phyloP scores from a whole-genome alignment of 1,140 invertebrate species.

The Drosophila kikkawai region DNA sequence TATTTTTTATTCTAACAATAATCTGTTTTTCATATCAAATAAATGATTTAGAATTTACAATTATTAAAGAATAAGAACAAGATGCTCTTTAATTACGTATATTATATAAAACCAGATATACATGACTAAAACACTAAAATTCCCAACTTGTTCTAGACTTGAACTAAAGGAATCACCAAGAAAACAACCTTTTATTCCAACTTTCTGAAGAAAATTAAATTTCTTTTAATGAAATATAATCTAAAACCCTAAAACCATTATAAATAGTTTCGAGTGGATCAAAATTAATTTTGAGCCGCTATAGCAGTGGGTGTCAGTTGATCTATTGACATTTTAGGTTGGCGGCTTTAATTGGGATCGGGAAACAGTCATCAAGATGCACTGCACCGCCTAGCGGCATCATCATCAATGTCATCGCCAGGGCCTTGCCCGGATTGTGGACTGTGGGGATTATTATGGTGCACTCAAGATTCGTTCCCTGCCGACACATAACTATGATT shows the following conservation, averaged over 20 bases:
- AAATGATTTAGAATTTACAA: too few relatives aligned
- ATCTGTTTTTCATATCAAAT: too few relatives aligned
- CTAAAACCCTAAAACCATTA: background rate
- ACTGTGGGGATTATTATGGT: constrained; percentile 24
- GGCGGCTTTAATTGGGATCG: constrained; percentile 63
- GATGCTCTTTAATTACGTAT: background rate
- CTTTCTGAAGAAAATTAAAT: too few relatives aligned
- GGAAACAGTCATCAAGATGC: constrained; percentile 42
- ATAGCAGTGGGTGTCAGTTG: constrained; percentile 50
- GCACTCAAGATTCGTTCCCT: constrained; percentile 30
- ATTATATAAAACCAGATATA: background rate
- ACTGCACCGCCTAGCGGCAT: constrained; percentile 23
- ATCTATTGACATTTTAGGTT: constrained; percentile 75
- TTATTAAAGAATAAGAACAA: background rate
- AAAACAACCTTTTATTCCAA: background rate
- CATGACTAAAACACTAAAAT: background rate
- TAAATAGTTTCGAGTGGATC: constrained; percentile 5
- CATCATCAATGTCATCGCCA: constrained; percentile 24
- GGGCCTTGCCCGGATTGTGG: constrained; percentile 19
- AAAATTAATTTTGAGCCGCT: constrained; percentile 53
- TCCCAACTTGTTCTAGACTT: background rate
- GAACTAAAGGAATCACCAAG: background rate
- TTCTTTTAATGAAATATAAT: background rate
- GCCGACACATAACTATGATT: constrained; percentile 5
- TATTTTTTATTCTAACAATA: too few relatives aligned